These are phyloP conservation scores for Stichopus horrens DNA, from an alignment of 53 echinoderm and acorn worm species.

Conservation along the genomic window DNA sequence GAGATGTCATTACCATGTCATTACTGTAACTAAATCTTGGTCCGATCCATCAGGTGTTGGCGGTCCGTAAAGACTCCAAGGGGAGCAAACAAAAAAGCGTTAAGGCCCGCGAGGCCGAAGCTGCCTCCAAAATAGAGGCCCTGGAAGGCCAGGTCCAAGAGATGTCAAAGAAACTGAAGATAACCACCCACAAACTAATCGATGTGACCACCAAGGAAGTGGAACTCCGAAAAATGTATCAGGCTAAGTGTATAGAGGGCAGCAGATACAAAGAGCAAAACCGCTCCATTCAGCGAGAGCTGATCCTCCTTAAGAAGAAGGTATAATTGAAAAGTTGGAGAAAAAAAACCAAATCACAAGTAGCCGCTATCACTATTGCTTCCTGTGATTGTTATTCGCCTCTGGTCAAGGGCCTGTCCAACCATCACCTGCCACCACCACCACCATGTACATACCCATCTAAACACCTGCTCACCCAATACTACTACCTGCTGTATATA, in stretches of 20 bases:
- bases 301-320: conserved; percentile 77
- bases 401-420: conserved; percentile 27
- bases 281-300: conserved; percentile 69
- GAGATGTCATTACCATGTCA: conserved; percentile 8
- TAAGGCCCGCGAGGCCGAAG: conserved; percentile 42
- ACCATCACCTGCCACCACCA: neutral
- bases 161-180: conserved; percentile 83
- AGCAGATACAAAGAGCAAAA: conserved; percentile 81
- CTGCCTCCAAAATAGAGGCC: conserved; percentile 54
- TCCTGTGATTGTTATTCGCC: conserved; percentile 26
- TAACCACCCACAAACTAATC: conserved; percentile 86
- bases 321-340: conserved; percentile 59
- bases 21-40: conserved; percentile 16
- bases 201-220: conserved; percentile 90
- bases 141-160: conserved; percentile 73
- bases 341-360: conserved; percentile 44
- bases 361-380: conserved; percentile 43
- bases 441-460: neutral
- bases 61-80: conserved; percentile 27
- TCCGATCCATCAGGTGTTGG: conserved; percentile 26
- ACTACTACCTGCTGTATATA: neutral
- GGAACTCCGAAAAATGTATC: conserved; percentile 85
- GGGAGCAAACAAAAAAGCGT: conserved; percentile 34
- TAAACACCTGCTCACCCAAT: neutral
- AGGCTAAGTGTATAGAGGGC: conserved; percentile 78